Base-by-base conservation (phyloP, 2,888 invertebrate genomes). In the Ectemnius cavifrons region DNA sequence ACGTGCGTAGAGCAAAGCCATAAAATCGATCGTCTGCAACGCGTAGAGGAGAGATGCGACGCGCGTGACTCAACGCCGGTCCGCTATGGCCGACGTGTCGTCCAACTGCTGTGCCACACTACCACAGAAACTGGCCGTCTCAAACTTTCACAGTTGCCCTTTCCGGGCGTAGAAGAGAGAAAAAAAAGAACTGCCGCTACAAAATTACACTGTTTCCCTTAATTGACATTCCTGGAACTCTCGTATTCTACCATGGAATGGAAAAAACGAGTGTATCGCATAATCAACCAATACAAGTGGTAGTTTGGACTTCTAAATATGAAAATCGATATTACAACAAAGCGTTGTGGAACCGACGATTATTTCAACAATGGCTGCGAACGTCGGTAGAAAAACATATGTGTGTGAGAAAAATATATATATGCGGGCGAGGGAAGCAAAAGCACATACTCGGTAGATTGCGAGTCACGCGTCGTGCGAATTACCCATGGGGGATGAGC, bases 11-110 rank as follows among this genome's bases (percentile, higher is more conserved):
- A 73, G 68, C 72, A 70, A 70, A 70, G 62, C 75, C 59, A 75
- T 84, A 85, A 83, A 82, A 84, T 84, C 84, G 85, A 84, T 84
- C 79, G 81, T 73, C 75, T 71, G 75, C 78, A 78, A 81, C 82
- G 83, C 84, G 83, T 84, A 75, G 5, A 37, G 77, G 5, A 37
- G 77, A 66, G 74, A 73, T 82, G 74, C 79, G 78, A 80, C 72
- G 80, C 84, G 83, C 84, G 86, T 85, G 86, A 86, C 83, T 79
- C 70, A 75, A 69, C 83, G 80, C 73, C 78, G 75, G 76, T 73
- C 71, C 66, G 63, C 75, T 65, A 86, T 86, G 85, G 86, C 83
- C 82, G 60, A 58, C 28, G 59, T 73, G 61, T 64, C 71, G 67
- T 70, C 66, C 61, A 67, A 62, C 61, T 56, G 67, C 65, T 66